Evolutionary conservation across 2,113 vertebrate genomes (phyloP), one percentile per base, ranked within the genome.

Genomic region (Rhea pennata): DNA sequence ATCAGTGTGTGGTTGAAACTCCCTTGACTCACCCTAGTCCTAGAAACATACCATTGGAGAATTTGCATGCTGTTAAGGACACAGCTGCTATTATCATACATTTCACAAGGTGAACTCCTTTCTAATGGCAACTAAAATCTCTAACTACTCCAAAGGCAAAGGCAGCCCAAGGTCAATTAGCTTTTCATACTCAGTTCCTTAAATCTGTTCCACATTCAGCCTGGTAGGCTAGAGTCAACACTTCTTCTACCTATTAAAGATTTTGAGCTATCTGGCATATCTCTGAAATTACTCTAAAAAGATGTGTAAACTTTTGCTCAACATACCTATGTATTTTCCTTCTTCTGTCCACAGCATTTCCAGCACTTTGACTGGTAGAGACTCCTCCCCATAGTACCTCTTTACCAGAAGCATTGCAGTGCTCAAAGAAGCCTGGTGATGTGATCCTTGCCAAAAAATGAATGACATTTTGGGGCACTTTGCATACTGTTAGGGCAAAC

Each of bases 271-370:
- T 59, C 3, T 50, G 36, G 53, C 5, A 4, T 9, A 36, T 22
- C 53, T 48, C 53, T 10, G 29, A 69, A 27, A 31, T 27, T 23
- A 80, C 59, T 72, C 8, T 27, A 54, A 62, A 86, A 70, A 46
- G 20, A 39, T 7, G 19, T 21, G 21, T 31, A 58, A n/a, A 33
- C 4, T 65, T 9, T 24, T 59, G 12, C 44, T 62, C 27, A n/a
- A 42, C 9, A 56, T 3, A 46, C 0, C 9, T 0, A 0, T 29
- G 7, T 22, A 12, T 73, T 29, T 69, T 61, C 27, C 42, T 44
- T 65, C 8, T 42, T 66, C n/a, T 62, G 31, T 8, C 0, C 1
- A 46, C 6, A 39, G 16, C 2, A 0, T 51, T 79, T 24, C 31
- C 53, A 75, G 70, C 10, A 66, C 0, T 0, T 7, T 14, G 16